Evolutionary conservation across 2,888 invertebrate genomes (phyloP).

Genomic region (Drosophila kokeensis): DNA sequence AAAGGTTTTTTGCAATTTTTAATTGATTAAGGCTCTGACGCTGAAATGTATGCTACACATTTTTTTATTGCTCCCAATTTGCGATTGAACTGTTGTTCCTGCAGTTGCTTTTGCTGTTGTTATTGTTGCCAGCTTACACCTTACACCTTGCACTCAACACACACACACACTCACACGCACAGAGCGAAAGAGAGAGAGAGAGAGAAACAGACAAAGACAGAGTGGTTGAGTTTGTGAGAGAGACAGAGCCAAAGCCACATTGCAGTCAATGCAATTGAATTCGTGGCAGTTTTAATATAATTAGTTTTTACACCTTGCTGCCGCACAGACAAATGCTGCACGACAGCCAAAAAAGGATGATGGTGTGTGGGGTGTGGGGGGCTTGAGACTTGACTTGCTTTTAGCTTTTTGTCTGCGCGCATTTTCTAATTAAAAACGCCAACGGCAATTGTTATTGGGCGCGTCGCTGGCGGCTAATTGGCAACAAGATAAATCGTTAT

Average conservation of each 20-base stretch:
- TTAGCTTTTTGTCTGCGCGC: slow-evolving; percentile 47
- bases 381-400: slow-evolving; percentile 13
- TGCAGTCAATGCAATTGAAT: slow-evolving; percentile 73
- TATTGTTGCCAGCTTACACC: slow-evolving; percentile 36
- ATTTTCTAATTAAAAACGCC: slow-evolving; percentile 77
- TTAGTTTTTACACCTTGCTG: slow-evolving; percentile 77
- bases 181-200: not conserved
- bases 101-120: slow-evolving; percentile 11
- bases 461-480: slow-evolving; percentile 56
- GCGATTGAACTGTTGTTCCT: slow-evolving; percentile 13
- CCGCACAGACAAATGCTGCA: slow-evolving; percentile 24
- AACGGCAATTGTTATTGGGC: slow-evolving; percentile 66
- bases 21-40: slow-evolving; percentile 65
- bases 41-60: slow-evolving; percentile 63
- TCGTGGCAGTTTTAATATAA: slow-evolving; percentile 80
- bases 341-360: not conserved
- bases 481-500: slow-evolving; percentile 76
- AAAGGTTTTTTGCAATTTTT: slow-evolving; percentile 22
- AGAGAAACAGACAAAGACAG: not conserved
- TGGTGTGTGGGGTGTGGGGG: not conserved
- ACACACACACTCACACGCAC: slow-evolving; percentile 21
- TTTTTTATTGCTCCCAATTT: slow-evolving; percentile 36
- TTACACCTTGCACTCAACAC: slow-evolving; percentile 33
- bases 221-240: not conserved
- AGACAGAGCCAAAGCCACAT: slow-evolving; percentile 3